Base-by-base conservation (phyloP, 2,113 vertebrate species). In the Oceanodroma tethys region DNA sequence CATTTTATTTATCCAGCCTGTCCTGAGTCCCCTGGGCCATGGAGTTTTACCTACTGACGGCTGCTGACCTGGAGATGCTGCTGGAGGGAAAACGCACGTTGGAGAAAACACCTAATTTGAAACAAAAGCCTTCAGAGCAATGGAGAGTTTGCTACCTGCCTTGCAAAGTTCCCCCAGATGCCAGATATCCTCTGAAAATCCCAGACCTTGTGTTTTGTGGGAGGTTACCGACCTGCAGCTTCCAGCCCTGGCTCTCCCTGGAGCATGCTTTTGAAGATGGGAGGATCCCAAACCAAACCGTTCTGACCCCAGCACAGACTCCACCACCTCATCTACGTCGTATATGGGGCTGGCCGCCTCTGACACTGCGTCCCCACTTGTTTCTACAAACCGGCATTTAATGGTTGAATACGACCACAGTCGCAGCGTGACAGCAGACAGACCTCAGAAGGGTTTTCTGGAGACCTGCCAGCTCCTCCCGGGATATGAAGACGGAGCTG, bases 1-100 rank as follows among this genome's bases (percentile, higher is more conserved):
- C 1, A 14, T 40, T 63, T 19, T 47, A 25, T 56, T 62, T 43
- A 30, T 27, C 13, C 75, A 88, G 38, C 40, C 55, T 87, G 29
- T 21, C 34, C n/a, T 1, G 4, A 56, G 48, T 59, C 20, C 21
- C 30, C 22, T 16, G 76, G n/a, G 56, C 16, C 2, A 0, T 3
- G 30, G 52, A 34, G 25, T 53, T 90, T 48, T 58, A 48, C 26
- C 79, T 63, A 1, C 21, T 43, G 88, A 48, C 2, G 2, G 42
- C 88, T 88, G 32, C 53, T 32, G 59, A 63, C 66, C 53, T 42
- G 18, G 16, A 70, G n/a, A 19, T n/a, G 48, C 20, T 16, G 55
- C 47, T 55, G 34, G 55, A 55, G 34, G 66, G n/a, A 45, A 91
- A 87, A 55, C 26, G 17, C 36, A n/a, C 13, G 0, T 9, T 11